Evolutionary conservation across 2,888 invertebrate genomes (phyloP), one percentile per base, ranked within the genome.

Genomic region (Rutpela maculata): DNA sequence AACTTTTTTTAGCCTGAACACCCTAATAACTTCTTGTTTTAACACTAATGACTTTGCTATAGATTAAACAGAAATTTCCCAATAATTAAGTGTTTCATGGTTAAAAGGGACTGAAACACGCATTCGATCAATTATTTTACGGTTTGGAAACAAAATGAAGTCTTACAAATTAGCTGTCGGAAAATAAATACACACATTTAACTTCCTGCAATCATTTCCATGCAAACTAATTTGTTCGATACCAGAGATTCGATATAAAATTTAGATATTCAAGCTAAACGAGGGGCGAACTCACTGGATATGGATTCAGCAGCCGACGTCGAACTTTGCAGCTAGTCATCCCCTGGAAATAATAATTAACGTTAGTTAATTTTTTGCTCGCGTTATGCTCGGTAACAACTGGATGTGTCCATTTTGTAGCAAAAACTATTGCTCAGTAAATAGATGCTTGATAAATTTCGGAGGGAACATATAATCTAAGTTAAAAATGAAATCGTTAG

Each of bases 241-340:
- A 59, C 50, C 43, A 35, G 63, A 62, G 50, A 63, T 35, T 65
- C 66, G 71, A 66, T 76, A 76, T 70, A 56, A 65, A 76, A 76
- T 76, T 70, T 71, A 65, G 67, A 67, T 50, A 50, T 50, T 50
- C 50, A n/a, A 50, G 50, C 50, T 15, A 50, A 50, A 50, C n/a
- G 50, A 43, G 43, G 50, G 50, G 50, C 15, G 50, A 50, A n/a
- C 15, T 50, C 50, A 50, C 12, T 15, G 50, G 50, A 50, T 50
- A n/a, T n/a, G 50, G n/a, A 50, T 50, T n/a, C 50, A 50, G n/a
- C 50, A 50, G n/a, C 50, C 50, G 12, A 50, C 50, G 50, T 12
- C 50, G 50, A 50, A 50, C 50, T 50, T 50, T 50, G n/a, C 50
- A n/a, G 50, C n/a, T 50, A 50, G 50, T 50, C 50, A 50, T 50